Percentiles rank a stretch among this genome's conserved stretches.
Conservation (phyloP, 2,888 invertebrate species). For the Watsonalla binaria region DNA sequence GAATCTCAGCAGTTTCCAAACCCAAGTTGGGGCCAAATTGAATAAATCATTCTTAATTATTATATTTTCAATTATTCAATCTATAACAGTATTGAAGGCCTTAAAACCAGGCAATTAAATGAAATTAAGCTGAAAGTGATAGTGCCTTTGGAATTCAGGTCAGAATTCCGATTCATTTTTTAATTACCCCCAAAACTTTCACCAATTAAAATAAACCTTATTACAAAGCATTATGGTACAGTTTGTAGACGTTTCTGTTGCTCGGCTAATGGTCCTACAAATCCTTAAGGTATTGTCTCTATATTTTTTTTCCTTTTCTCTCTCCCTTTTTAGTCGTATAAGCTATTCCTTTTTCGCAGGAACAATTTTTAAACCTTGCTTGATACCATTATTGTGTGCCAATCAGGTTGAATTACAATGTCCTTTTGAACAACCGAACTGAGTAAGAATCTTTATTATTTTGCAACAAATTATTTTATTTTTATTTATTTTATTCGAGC, state of each 20-base stretch:
- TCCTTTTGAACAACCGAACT: slow-evolving; percentile 71
- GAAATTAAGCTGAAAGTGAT: slow-evolving; percentile 44
- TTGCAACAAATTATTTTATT: slow-evolving; percentile 69
- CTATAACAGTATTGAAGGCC: neutral
- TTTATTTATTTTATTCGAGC: slow-evolving; percentile 60
- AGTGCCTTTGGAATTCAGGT: slow-evolving; percentile 44
- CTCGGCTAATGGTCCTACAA: slow-evolving; percentile 72
- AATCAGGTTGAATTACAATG: slow-evolving; percentile 78
- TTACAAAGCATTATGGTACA: slow-evolving; percentile 13
- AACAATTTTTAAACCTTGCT: slow-evolving; percentile 77
- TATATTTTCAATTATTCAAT: neutral
- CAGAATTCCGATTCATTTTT: slow-evolving; percentile 50
- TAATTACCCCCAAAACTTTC: slow-evolving; percentile 37
- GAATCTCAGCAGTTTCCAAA: neutral
- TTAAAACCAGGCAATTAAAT: slow-evolving; percentile 32
- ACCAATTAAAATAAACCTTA: slow-evolving; percentile 4
- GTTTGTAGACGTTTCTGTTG: slow-evolving; percentile 16
- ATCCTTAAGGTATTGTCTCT: slow-evolving; percentile 72
- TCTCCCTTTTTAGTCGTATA: slow-evolving; percentile 41
- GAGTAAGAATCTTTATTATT: slow-evolving; percentile 65
- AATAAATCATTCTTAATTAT: too few species aligned
- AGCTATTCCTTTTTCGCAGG: slow-evolving; percentile 56
- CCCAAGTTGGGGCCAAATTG: too few species aligned
- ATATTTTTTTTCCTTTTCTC: slow-evolving; percentile 66
- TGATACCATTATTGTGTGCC: slow-evolving; percentile 79